A percentile compares a stretch with the other conserved stretches of the same genome.
Evolutionary conservation across 2,113 vertebrate species (phyloP).

Genomic region (Azemiops feae): DNA sequence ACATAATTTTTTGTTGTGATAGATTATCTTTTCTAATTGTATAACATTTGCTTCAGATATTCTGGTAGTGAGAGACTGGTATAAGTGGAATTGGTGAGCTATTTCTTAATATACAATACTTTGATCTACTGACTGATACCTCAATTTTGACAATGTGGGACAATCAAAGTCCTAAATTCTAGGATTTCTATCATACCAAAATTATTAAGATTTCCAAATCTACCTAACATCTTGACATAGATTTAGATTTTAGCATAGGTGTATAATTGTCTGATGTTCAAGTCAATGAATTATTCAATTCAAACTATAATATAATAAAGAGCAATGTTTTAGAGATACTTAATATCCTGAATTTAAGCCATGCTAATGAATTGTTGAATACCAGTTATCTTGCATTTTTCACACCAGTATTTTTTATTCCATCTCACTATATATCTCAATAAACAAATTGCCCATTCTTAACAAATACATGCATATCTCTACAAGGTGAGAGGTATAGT

Average conservation of each 20-base stretch:
- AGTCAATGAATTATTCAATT: background rate
- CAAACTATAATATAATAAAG: background rate
- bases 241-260: background rate
- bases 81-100: background rate
- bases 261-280: background rate
- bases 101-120: background rate
- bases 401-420: background rate
- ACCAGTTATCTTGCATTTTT: background rate
- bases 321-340: background rate
- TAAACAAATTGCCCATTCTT: background rate
- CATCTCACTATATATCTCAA: background rate
- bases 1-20: constrained; percentile 23
- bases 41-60: background rate
- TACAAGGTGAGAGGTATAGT: background rate
- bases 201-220: background rate
- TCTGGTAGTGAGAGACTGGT: background rate
- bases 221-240: background rate
- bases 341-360: background rate
- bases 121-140: background rate
- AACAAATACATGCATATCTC: background rate
- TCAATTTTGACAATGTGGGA: background rate
- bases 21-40: background rate
- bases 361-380: background rate
- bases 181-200: background rate
- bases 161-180: background rate